Conservation (phyloP, 2,888 invertebrate species). For the Mechanitis mazaeus region DNA sequence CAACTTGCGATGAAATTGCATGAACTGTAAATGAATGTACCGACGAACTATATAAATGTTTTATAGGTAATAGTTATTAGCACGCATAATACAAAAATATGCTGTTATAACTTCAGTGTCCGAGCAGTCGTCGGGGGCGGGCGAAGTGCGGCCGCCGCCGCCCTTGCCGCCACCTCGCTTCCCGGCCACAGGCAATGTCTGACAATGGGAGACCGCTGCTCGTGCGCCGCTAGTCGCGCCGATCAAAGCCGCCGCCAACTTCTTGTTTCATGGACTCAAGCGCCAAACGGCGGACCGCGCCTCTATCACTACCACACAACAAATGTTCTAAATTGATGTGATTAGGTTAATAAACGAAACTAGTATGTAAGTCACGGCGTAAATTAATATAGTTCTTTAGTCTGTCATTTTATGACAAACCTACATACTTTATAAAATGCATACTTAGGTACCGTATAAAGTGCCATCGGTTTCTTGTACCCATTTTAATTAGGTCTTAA, state of each 20-base stretch:
- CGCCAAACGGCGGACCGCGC: conserved; percentile 64
- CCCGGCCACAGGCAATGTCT: conserved; percentile 84
- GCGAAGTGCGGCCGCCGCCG: conserved; percentile 86
- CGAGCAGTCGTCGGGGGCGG: conserved; percentile 88
- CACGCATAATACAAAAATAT: background rate
- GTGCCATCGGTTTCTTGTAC: conserved; percentile 66
- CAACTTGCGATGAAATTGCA: conserved; percentile 2
- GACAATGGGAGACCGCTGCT: conserved; percentile 83
- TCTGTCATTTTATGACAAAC: conserved; percentile 72
- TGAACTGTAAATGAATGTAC: background rate
- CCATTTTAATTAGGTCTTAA: conserved; percentile 63
- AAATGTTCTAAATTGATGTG: conserved; percentile 77
- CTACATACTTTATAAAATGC: conserved; percentile 65
- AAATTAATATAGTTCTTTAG: conserved; percentile 68
- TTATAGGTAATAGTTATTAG: background rate
- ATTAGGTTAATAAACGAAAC: conserved; percentile 68
- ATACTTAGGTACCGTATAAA: conserved; percentile 62
- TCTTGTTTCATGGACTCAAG: conserved; percentile 81
- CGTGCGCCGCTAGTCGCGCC: conserved; percentile 78
- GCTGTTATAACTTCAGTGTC: conserved; percentile 79
- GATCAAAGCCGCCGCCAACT: conserved; percentile 81
- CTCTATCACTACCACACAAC: conserved; percentile 72
- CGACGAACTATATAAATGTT: background rate
- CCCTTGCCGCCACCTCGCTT: conserved; percentile 88
- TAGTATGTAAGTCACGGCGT: conserved; percentile 69